Evolutionary conservation across 2,113 vertebrate genomes (phyloP), one percentile per base, ranked within the genome.

Genomic region (Nansenia antarctica): DNA sequence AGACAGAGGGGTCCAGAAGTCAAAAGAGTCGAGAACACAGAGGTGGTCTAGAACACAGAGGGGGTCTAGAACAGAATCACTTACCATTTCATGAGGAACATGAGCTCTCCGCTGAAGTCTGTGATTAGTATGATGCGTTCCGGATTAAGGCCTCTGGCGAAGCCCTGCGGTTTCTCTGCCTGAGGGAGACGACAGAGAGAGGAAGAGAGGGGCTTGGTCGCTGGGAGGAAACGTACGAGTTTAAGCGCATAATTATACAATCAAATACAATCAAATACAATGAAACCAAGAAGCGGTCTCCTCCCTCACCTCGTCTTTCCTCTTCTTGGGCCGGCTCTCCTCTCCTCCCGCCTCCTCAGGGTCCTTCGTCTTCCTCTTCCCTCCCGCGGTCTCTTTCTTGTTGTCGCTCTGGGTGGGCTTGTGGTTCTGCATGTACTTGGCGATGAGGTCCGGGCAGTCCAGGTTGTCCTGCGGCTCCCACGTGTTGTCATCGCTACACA

Each of bases 31-130:
- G n/a, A n/a, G n/a, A n/a, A n/a, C n/a, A n/a, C n/a, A n/a, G n/a
- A n/a, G n/a, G n/a, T n/a, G n/a, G n/a, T n/a, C n/a, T n/a, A n/a
- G 20, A 6, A 20, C n/a, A 11, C 45, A 49, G 20, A 14, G 45
- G 18, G 7, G 45, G 24, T 14, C n/a, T 30, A 31, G 31, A 62
- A 85, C n/a, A n/a, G n/a, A n/a, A n/a, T n/a, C n/a, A n/a, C 87
- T 11, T 83, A 98, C 97, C 97, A 98, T 83, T 98, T 99, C 97
- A 98, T 99, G 45, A 99, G 94, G 89, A 99, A 99, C 97, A 99
- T 99, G 49, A 99, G 93, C 81, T 98, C 96, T 85, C 97, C 97
- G 12, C 97, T 99, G 55, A 91, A 93, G 67, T 98, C 97, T 0
- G 97, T 98, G 11, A 96, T 97, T 24, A 96, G 97, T 14, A 98